A percentile compares a stretch with the other conserved stretches of the same genome.
Evolutionary conservation across 2,113 vertebrate genomes (phyloP).

Genomic region (Rhadina sibilatrix): DNA sequence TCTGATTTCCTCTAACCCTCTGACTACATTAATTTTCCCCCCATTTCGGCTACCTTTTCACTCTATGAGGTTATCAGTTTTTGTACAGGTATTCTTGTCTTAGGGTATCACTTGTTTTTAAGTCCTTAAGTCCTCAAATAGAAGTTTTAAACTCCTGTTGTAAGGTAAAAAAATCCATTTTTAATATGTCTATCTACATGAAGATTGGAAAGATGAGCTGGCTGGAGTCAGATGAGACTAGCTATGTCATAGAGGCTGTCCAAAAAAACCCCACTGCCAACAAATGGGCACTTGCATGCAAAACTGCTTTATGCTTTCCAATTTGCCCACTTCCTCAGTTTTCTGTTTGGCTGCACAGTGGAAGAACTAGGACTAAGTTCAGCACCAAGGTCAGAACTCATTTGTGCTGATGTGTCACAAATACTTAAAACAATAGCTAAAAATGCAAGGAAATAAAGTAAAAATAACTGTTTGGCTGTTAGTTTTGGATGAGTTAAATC

Average conservation of each 20-base stretch:
- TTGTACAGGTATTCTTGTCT: background rate
- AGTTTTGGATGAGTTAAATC: background rate
- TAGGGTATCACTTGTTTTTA: background rate
- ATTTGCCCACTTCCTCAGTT: background rate
- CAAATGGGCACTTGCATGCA: accelerated
- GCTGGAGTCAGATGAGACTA: background rate
- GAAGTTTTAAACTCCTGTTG: background rate
- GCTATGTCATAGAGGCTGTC: background rate
- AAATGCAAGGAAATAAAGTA: background rate
- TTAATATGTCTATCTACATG: background rate
- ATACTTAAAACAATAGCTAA: background rate
- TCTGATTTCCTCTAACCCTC: background rate
- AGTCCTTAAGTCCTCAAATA: background rate
- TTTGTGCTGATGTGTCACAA: background rate
- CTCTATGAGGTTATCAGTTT: background rate
- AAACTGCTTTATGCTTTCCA: background rate
- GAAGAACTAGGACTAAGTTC: background rate
- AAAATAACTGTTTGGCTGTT: background rate
- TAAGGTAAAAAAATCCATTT: background rate
- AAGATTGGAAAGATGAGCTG: background rate
- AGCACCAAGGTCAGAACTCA: background rate
- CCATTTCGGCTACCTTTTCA: background rate
- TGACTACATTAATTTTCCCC: background rate
- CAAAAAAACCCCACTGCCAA: accelerated
- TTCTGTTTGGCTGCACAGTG: background rate